Evolutionary conservation across 2,888 invertebrate species (phyloP), one percentile per base, ranked within the genome.

Genomic region (Watsonalla cultraria): DNA sequence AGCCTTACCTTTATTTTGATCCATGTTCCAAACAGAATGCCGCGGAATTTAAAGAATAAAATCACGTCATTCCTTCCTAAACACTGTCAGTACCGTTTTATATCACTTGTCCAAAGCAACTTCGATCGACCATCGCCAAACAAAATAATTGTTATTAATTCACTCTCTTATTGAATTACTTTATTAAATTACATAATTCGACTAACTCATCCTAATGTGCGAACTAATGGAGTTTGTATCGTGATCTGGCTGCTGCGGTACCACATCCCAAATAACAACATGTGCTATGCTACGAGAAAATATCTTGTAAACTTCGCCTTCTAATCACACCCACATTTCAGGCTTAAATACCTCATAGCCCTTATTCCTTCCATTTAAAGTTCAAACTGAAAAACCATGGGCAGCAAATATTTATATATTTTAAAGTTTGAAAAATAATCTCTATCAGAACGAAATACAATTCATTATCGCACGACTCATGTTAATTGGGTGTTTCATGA

Each of bases 141-240:
- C 70, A 64, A 61, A 76, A 72, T 82, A 82, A 86, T 85, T 83
- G 84, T 84, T 89, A 90, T 89, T 88, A 90, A 89, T 88, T 73
- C 86, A 80, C 78, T 62, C 74, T 75, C 81, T 90, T 90, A 90
- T 90, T 90, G 80, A 87, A 90, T 90, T 90, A 90, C 88, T 84
- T 84, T 82, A 83, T 82, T 74, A 88, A 90, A 90, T 90, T 90
- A 82, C 82, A 87, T 89, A 87, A 90, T 89, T 87, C 82, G 79
- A 84, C 89, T 90, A 90, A 90, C 87, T 86, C 83, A 72, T 68
- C 60, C 81, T 90, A 90, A 90, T 90, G 90, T 89, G 88, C 74
- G 90, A 87, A 90, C 90, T 88, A 90, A 90, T 90, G 89, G 86
- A 86, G 79, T 83, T 69, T 74, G 79, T 86, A 74, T 81, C 68